These are phyloP conservation scores for Varanus salvator DNA, from an alignment of 2,113 vertebrate genomes.

Conservation along the genomic window DNA sequence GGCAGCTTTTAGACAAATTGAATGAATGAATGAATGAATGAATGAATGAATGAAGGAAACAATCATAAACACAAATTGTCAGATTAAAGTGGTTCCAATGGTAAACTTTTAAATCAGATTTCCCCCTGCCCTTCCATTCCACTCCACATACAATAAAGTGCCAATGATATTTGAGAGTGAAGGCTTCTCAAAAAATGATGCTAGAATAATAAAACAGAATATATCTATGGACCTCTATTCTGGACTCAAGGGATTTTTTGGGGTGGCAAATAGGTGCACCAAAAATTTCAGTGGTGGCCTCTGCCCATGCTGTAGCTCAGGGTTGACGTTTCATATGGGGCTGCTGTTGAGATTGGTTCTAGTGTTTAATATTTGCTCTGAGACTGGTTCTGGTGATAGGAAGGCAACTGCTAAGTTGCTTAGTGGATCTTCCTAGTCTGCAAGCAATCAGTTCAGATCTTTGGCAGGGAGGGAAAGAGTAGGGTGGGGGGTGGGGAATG, in stretches of 20 bases:
- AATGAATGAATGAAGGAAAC: slow-evolving; percentile 3
- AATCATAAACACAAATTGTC: not conserved
- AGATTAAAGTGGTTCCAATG: slow-evolving; percentile 11
- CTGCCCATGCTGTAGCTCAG: not conserved
- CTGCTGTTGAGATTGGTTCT: too few relatives aligned
- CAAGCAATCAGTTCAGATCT: too few relatives aligned
- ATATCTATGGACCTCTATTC: not conserved
- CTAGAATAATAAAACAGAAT: not conserved
- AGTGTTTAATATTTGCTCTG: too few relatives aligned
- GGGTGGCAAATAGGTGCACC: not conserved
- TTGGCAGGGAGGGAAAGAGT: too few relatives aligned
- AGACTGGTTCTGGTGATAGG: too few relatives aligned
- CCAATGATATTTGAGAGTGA: not conserved
- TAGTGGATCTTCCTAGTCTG: too few relatives aligned
- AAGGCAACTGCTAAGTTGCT: too few relatives aligned
- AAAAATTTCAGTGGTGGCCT: not conserved
- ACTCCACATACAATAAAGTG: not conserved
- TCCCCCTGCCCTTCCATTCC: not conserved
- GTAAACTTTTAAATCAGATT: not conserved
- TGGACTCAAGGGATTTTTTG: not conserved
- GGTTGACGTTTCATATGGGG: not conserved
- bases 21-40: too few relatives aligned
- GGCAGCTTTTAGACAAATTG: too few relatives aligned
- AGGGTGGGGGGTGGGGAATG: too few relatives aligned
- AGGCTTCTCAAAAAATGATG: not conserved